phyloP scores from a whole-genome alignment of 2,888 invertebrate genomes.

The Drosophila histrio region DNA sequence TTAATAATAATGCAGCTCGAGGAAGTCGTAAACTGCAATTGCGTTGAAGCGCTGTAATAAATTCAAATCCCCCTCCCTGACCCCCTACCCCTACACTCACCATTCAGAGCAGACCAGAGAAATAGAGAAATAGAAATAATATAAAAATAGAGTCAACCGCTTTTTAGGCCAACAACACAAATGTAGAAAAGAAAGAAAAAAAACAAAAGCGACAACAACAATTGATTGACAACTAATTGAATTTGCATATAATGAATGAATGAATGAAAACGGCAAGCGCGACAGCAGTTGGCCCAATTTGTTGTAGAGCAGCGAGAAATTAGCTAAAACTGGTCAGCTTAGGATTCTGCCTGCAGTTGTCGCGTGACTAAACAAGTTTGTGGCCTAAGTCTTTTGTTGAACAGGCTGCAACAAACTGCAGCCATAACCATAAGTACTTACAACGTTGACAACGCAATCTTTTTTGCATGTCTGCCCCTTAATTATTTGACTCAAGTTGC shows the following conservation, averaged over 20 bases:
- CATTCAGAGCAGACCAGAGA: conserved; percentile 1
- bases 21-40: conserved; percentile 77
- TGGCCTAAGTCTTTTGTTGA: conserved; percentile 68
- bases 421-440: conserved; percentile 10
- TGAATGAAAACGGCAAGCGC: conserved; percentile 43
- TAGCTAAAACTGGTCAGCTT: conserved; percentile 27
- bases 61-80: conserved; percentile 30
- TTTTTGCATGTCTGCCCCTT: conserved; percentile 35
- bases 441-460: conserved; percentile 55
- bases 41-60: conserved; percentile 73
- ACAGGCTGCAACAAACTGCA: conserved; percentile 11
- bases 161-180: conserved; percentile 44
- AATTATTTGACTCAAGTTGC: conserved; percentile 51
- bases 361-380: conserved; percentile 64
- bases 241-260: conserved; percentile 66
- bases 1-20: conserved; percentile 61
- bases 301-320: conserved; percentile 6
- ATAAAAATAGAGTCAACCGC: conserved; percentile 26
- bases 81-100: neutral
- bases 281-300: conserved; percentile 42
- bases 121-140: conserved; percentile 34
- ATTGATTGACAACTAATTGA: conserved; percentile 48
- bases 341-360: conserved; percentile 21
- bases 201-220: conserved; percentile 4
- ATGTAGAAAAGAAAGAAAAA: conserved; percentile 29